A percentile compares a stretch with the other conserved stretches of the same genome.
phyloP scores from a whole-genome alignment of 2,888 invertebrate species.

The Flabesymbios commensalis region DNA sequence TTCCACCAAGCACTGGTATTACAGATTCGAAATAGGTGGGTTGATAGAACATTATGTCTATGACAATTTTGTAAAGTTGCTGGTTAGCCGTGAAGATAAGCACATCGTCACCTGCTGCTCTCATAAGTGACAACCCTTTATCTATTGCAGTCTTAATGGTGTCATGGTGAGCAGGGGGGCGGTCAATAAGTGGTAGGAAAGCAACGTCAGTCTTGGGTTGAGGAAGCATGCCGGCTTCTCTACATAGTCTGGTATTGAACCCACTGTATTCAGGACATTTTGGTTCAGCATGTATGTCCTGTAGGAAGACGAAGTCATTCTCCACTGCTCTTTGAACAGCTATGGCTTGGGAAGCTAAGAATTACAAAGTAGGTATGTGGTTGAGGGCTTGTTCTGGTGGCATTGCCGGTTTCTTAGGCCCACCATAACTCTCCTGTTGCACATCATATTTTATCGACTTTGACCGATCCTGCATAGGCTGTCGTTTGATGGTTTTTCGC shows the following conservation, averaged over 20 bases:
- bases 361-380: not conserved
- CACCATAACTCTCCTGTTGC: too few species aligned
- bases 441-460: not conserved
- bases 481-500: slow-evolving; percentile 9
- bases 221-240: slow-evolving; percentile 2
- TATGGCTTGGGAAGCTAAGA: not conserved
- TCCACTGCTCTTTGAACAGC: slow-evolving; percentile 1
- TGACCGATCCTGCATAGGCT: not conserved
- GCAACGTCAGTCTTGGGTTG: slow-evolving; percentile 2
- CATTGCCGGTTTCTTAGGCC: slow-evolving; percentile 3
- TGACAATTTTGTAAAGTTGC: slow-evolving; percentile 2
- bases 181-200: slow-evolving; percentile 3
- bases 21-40: not conserved
- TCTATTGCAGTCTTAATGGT: slow-evolving; percentile 8
- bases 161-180: slow-evolving; percentile 10
- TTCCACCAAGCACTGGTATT: not conserved
- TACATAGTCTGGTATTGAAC: slow-evolving; percentile 5
- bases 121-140: slow-evolving; percentile 8
- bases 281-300: slow-evolving; percentile 4
- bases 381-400: not conserved
- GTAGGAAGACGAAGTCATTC: slow-evolving; percentile 3
- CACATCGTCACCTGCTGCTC: slow-evolving; percentile 1
- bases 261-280: slow-evolving; percentile 7
- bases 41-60: slow-evolving; percentile 1
- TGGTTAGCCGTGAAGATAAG: not conserved